Conservation (phyloP, 2,888 invertebrate genomes). For the Imbricaverruca yamaguchii region DNA sequence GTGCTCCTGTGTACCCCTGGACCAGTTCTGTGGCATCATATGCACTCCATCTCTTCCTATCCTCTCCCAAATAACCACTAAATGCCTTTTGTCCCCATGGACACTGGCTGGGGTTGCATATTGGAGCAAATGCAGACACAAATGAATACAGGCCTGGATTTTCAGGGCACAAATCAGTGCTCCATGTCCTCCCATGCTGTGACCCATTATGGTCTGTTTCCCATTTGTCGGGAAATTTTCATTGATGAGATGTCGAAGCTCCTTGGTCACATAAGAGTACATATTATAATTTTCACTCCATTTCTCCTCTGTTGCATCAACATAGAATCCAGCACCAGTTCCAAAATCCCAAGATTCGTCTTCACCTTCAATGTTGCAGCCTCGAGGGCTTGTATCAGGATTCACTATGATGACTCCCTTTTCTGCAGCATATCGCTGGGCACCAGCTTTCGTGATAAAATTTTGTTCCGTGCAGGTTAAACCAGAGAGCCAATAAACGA, state of each 20-base stretch:
- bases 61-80: conserved; percentile 60
- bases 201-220: conserved; percentile 45
- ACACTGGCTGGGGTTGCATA: conserved; percentile 74
- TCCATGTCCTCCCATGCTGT: conserved; percentile 96
- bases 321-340: conserved; percentile 88
- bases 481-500: conserved; percentile 85
- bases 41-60: conserved; percentile 61
- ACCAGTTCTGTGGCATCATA: conserved; percentile 86
- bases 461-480: conserved; percentile 91
- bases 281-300: conserved; percentile 91
- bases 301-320: conserved; percentile 82
- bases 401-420: conserved; percentile 79
- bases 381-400: conserved; percentile 94
- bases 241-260: conserved; percentile 66
- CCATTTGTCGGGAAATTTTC: conserved; percentile 53
- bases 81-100: conserved; percentile 85
- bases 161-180: conserved; percentile 81
- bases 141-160: conserved; percentile 77
- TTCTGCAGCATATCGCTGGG: conserved; percentile 81
- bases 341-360: conserved; percentile 92
- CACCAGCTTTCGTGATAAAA: conserved; percentile 91
- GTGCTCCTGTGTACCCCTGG: conserved; percentile 70
- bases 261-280: conserved; percentile 87
- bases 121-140: conserved; percentile 92
- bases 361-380: conserved; percentile 80